Percentiles rank a stretch among this genome's conserved stretches.
phyloP scores from a whole-genome alignment of 2,888 invertebrate genomes.

The Dryomyza anilis region DNA sequence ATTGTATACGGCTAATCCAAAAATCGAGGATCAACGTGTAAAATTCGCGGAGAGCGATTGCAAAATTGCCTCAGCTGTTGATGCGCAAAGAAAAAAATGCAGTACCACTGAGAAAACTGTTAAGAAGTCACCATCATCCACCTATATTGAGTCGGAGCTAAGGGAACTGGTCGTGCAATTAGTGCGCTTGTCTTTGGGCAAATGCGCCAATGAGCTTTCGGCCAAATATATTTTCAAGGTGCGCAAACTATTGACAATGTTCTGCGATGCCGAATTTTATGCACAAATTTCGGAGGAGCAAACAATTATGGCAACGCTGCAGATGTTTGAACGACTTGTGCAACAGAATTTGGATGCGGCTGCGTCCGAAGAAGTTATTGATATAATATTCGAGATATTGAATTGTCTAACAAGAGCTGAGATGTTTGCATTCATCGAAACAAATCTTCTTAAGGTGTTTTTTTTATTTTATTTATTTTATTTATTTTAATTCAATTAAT shows the following conservation, averaged over 20 bases:
- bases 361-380: slow-evolving; percentile 65
- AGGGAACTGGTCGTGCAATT: slow-evolving; percentile 50
- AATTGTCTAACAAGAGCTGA: slow-evolving; percentile 64
- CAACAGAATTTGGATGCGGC: slow-evolving; percentile 59
- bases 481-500: too few species aligned
- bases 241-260: slow-evolving; percentile 65
- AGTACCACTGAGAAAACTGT: slow-evolving; percentile 24
- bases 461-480: slow-evolving; percentile 3
- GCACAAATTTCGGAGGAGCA: slow-evolving; percentile 55
- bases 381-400: slow-evolving; percentile 69
- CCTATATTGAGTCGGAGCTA: slow-evolving; percentile 41
- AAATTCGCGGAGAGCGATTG: slow-evolving; percentile 58
- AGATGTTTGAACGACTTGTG: slow-evolving; percentile 44
- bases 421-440: slow-evolving; percentile 65
- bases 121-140: neutral
- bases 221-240: slow-evolving; percentile 64
- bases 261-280: slow-evolving; percentile 65
- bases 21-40: slow-evolving; percentile 64
- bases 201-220: slow-evolving; percentile 61
- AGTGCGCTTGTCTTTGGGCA: slow-evolving; percentile 64
- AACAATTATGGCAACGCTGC: slow-evolving; percentile 47
- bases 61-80: slow-evolving; percentile 40
- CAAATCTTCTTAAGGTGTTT: slow-evolving; percentile 64
- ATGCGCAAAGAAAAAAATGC: too few species aligned
- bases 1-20: slow-evolving; percentile 53